Percentiles rank a stretch among this genome's conserved stretches.
Evolutionary conservation across 2,797 vertebrate species (phyloP).

Genomic region (Labeo calbasu): DNA sequence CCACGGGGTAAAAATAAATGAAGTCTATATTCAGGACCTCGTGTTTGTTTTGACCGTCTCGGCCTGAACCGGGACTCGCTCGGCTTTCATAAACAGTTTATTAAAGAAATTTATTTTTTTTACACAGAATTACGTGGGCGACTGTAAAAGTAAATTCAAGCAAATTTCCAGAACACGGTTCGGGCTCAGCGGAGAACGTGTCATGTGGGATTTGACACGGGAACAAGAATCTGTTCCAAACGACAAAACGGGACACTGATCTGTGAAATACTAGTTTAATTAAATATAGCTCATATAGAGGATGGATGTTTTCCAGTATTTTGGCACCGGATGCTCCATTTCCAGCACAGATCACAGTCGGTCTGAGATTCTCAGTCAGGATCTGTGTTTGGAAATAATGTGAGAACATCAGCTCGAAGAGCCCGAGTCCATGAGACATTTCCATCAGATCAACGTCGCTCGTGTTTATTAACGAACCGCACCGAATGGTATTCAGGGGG

Average conservation of each 20-base stretch:
- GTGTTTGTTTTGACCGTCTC: slow-evolving; percentile 50
- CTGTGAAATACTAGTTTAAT: background rate
- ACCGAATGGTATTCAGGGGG: background rate
- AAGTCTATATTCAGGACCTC: slow-evolving; percentile 16
- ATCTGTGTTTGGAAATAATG: background rate
- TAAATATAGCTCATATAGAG: background rate
- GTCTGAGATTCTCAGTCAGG: background rate
- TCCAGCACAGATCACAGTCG: background rate
- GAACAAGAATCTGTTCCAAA: background rate
- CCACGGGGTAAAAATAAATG: slow-evolving; percentile 39
- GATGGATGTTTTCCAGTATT: background rate
- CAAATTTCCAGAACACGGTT: background rate
- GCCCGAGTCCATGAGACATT: too few species aligned
- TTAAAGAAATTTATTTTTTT: slow-evolving; percentile 15
- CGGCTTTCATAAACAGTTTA: slow-evolving; percentile 30
- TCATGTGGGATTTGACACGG: background rate
- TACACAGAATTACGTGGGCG: background rate
- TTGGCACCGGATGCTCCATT: background rate
- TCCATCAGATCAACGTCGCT: background rate
- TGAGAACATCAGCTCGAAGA: too few species aligned
- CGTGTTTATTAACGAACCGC: background rate
- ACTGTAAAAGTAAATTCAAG: background rate
- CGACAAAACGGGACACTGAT: background rate
- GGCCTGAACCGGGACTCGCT: slow-evolving; percentile 15
- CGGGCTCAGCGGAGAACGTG: background rate